A percentile compares a stretch with the other conserved stretches of the same genome.
Evolutionary conservation across 2,797 vertebrate genomes (phyloP).

Genomic region (Bovichtus variegatus): DNA sequence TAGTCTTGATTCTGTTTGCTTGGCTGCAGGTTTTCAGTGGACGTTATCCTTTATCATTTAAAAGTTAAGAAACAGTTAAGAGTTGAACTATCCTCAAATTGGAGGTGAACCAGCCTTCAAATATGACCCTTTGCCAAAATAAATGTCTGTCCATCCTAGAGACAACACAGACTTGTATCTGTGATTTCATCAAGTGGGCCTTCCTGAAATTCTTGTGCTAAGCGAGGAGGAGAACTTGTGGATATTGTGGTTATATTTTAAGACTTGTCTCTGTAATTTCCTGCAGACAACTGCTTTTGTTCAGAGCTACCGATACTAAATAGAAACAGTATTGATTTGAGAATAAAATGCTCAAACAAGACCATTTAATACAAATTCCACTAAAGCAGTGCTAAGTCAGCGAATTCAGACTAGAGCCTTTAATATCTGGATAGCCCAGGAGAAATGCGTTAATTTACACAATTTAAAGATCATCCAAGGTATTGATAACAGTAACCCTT

Average conservation of each 20-base stretch:
- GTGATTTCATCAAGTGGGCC: slow-evolving; percentile 19
- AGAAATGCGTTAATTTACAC: slow-evolving; percentile 32
- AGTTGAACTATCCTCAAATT: slow-evolving; percentile 4
- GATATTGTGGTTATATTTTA: not conserved
- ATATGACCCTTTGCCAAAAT: slow-evolving; percentile 9
- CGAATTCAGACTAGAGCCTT: slow-evolving; percentile 15
- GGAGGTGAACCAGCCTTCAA: not conserved
- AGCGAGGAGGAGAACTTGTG: slow-evolving; percentile 3
- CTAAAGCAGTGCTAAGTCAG: slow-evolving; percentile 18
- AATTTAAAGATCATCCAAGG: slow-evolving; percentile 33
- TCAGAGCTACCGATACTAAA: not conserved
- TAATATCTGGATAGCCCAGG: slow-evolving; percentile 11
- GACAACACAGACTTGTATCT: slow-evolving; percentile 17
- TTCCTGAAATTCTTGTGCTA: slow-evolving; percentile 15
- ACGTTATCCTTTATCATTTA: slow-evolving; percentile 12
- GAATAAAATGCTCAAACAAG: slow-evolving; percentile 28
- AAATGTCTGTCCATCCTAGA: not conserved
- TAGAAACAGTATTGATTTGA: slow-evolving; percentile 34
- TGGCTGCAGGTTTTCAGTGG: slow-evolving; percentile 18
- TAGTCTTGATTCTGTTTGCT: slow-evolving; percentile 5
- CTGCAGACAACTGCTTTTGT: slow-evolving; percentile 13
- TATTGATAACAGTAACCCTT: not conserved
- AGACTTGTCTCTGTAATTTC: slow-evolving; percentile 21
- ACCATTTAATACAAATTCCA: slow-evolving; percentile 19
- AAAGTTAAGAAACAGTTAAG: not conserved